phyloP scores from a whole-genome alignment of 2,797 vertebrate genomes.

The Bovichtus diacanthus region DNA sequence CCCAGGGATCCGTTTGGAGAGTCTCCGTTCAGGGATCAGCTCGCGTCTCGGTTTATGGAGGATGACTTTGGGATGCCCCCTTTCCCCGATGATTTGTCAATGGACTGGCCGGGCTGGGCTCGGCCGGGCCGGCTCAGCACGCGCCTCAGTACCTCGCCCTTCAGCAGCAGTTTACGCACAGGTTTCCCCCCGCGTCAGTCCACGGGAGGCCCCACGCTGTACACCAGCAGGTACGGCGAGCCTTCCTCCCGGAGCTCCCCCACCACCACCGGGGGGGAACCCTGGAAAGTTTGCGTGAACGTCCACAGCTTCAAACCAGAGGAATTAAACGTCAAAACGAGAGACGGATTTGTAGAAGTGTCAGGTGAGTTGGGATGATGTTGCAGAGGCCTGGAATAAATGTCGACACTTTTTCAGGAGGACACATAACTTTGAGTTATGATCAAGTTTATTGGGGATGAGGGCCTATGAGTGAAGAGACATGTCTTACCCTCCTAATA shows the following conservation, averaged over 20 bases:
- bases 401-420: no score
- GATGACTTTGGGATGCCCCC: conserved; percentile 94
- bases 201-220: conserved; percentile 80
- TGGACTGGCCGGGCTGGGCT: conserved; percentile 96
- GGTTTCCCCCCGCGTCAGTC: conserved; percentile 85
- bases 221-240: conserved; percentile 86
- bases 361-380: conserved; percentile 88
- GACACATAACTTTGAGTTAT: not conserved
- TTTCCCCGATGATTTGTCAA: conserved; percentile 92
- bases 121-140: conserved; percentile 83
- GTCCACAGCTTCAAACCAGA: conserved; percentile 97
- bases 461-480: not conserved
- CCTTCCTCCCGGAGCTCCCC: conserved; percentile 85
- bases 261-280: conserved; percentile 87
- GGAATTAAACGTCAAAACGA: conserved; percentile 95
- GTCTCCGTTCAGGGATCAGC: conserved; percentile 88
- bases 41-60: conserved; percentile 92
- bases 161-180: conserved; percentile 86
- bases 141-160: conserved; percentile 88
- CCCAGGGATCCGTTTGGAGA: conserved; percentile 89
- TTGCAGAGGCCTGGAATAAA: not conserved
- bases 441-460: not conserved
- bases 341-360: conserved; percentile 96
- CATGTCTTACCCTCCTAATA: not conserved
- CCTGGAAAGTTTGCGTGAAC: conserved; percentile 99